Percentiles rank a stretch among this genome's conserved stretches.
These are phyloP conservation scores for Melopsittacus undulatus DNA, from an alignment of 2,797 vertebrate genomes.

Conservation along the genomic window DNA sequence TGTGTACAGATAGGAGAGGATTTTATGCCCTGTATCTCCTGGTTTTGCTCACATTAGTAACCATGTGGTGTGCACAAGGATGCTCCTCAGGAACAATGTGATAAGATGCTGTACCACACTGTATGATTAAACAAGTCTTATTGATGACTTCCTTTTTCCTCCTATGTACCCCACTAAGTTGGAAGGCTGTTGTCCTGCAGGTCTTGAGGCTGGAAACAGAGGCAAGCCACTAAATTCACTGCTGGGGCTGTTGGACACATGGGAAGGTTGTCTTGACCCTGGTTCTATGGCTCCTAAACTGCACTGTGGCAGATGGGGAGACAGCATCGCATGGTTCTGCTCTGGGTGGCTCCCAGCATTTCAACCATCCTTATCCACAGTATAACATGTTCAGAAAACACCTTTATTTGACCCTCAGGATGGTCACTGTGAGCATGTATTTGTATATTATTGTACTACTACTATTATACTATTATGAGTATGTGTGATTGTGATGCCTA, in stretches of 20 bases:
- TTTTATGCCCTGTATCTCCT: neutral
- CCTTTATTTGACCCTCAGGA: neutral
- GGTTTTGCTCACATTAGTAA: neutral
- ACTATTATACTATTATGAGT: neutral
- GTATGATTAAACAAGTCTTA: neutral
- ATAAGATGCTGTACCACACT: neutral
- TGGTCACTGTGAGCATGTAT: neutral
- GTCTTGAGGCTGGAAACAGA: neutral
- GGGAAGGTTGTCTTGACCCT: neutral
- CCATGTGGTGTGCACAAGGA: neutral
- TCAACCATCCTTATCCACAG: neutral
- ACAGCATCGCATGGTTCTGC: neutral
- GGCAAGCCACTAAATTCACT: neutral
- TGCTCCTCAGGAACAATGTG: neutral
- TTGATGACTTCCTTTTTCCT: neutral
- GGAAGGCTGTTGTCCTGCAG: neutral
- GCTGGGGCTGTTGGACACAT: neutral
- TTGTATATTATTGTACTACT: neutral
- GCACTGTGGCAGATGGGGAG: rapidly evolving
- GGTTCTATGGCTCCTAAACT: neutral
- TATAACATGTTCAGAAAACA: neutral
- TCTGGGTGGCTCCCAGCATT: neutral
- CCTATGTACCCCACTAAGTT: too few species aligned
- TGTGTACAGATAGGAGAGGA: neutral
- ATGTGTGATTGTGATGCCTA: neutral